Conservation (phyloP, 2,888 invertebrate species). For the Drosophila meridiana region DNA sequence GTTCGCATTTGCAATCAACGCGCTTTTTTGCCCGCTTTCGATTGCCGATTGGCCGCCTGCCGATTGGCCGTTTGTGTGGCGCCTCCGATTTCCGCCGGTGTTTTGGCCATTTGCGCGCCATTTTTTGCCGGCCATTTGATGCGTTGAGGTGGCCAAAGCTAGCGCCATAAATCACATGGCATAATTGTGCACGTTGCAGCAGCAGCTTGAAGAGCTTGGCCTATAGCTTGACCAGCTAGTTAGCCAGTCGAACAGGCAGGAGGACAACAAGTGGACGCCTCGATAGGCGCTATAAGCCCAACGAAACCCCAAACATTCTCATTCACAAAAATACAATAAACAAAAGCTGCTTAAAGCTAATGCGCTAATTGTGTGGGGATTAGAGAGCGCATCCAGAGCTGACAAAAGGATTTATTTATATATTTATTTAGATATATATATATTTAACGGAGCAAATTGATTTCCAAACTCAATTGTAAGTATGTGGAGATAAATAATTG, state of each 20-base stretch:
- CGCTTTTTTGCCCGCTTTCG: conserved; percentile 9
- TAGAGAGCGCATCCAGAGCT: conserved; percentile 26
- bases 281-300: conserved; percentile 36
- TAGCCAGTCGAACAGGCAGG: background rate
- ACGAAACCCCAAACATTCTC: conserved; percentile 34
- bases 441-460: conserved; percentile 13
- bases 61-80: conserved; percentile 28
- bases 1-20: conserved; percentile 44
- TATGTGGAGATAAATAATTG: conserved; percentile 8
- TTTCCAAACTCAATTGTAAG: conserved; percentile 45
- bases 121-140: conserved; percentile 34
- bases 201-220: conserved; percentile 33
- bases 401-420: conserved; percentile 14
- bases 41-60: background rate
- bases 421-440: background rate
- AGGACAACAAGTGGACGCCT: conserved; percentile 56
- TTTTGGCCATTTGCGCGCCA: conserved; percentile 59
- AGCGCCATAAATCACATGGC: conserved; percentile 68
- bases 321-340: conserved; percentile 8
- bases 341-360: conserved; percentile 28
- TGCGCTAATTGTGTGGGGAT: conserved; percentile 29
- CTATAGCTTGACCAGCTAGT: background rate
- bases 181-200: conserved; percentile 66
- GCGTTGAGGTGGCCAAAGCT: conserved; percentile 20
- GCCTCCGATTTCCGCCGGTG: conserved; percentile 45